Evolutionary conservation across 1,140 invertebrate species (phyloP).

Genomic region (Laupala kohalensis): DNA sequence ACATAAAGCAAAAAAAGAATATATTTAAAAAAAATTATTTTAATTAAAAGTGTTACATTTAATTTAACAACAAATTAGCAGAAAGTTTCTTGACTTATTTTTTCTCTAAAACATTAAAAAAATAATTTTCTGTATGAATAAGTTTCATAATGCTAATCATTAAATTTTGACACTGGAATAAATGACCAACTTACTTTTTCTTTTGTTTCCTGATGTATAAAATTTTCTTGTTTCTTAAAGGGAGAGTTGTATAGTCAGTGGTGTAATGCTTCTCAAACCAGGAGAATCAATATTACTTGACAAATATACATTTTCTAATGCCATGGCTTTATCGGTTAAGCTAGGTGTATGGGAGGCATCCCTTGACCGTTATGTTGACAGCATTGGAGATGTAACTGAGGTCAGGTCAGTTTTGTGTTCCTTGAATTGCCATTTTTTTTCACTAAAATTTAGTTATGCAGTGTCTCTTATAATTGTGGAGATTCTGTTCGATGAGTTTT

Average conservation of each 20-base stretch:
- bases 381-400: slow-evolving; percentile 67
- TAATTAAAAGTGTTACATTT: too few relatives aligned
- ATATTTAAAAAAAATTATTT: too few relatives aligned
- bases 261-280: neutral
- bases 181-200: too few relatives aligned
- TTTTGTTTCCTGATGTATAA: too few relatives aligned
- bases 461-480: neutral
- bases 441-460: neutral
- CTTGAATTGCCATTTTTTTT: neutral
- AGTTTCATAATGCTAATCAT: too few relatives aligned
- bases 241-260: neutral
- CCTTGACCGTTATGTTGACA: slow-evolving; percentile 67
- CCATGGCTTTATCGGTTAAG: slow-evolving; percentile 81
- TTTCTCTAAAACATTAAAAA: too few relatives aligned
- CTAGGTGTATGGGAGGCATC: slow-evolving; percentile 82
- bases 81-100: too few relatives aligned
- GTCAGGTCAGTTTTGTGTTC: slow-evolving; percentile 22
- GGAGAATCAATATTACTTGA: slow-evolving; percentile 32
- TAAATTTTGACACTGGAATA: too few relatives aligned
- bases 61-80: too few relatives aligned
- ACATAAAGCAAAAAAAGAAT: neutral
- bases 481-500: too few relatives aligned
- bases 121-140: too few relatives aligned
- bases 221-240: neutral
- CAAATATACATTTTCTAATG: slow-evolving; percentile 78